phyloP scores from a whole-genome alignment of 2,797 vertebrate species.

The Sphenopsis melanotis region DNA sequence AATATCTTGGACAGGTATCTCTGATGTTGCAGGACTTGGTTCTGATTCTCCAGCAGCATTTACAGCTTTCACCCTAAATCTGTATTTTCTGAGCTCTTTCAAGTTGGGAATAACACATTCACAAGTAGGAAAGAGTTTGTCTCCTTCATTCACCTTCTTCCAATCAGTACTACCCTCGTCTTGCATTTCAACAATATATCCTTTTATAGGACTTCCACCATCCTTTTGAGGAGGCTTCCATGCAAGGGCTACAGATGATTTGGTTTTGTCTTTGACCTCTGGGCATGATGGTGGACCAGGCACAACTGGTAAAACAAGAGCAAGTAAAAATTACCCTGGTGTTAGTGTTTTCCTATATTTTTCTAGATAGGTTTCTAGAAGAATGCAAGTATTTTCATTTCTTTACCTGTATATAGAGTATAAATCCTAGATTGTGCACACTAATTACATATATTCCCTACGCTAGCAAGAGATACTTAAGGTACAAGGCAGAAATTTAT shows the following conservation, averaged over 20 bases:
- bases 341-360: neutral
- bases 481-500: neutral
- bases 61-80: slow-evolving; percentile 94
- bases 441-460: neutral
- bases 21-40: slow-evolving; percentile 88
- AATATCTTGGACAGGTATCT: slow-evolving; percentile 89
- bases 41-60: slow-evolving; percentile 96
- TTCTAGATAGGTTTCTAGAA: neutral
- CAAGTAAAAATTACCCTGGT: neutral
- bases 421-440: neutral
- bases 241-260: slow-evolving; percentile 84
- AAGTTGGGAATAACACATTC: slow-evolving; percentile 90
- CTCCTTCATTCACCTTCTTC: slow-evolving; percentile 87
- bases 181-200: slow-evolving; percentile 96
- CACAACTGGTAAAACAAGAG: slow-evolving; percentile 77
- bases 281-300: slow-evolving; percentile 93
- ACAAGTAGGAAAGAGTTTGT: slow-evolving; percentile 85
- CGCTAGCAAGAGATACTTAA: neutral
- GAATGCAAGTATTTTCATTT: neutral
- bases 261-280: slow-evolving; percentile 90
- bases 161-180: slow-evolving; percentile 89
- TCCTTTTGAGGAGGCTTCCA: slow-evolving; percentile 93
- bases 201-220: slow-evolving; percentile 94
- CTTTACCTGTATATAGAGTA: neutral
- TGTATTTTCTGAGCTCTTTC: slow-evolving; percentile 89